Evolutionary conservation across 2,113 vertebrate species (phyloP).

Genomic region (Lynx canadensis): DNA sequence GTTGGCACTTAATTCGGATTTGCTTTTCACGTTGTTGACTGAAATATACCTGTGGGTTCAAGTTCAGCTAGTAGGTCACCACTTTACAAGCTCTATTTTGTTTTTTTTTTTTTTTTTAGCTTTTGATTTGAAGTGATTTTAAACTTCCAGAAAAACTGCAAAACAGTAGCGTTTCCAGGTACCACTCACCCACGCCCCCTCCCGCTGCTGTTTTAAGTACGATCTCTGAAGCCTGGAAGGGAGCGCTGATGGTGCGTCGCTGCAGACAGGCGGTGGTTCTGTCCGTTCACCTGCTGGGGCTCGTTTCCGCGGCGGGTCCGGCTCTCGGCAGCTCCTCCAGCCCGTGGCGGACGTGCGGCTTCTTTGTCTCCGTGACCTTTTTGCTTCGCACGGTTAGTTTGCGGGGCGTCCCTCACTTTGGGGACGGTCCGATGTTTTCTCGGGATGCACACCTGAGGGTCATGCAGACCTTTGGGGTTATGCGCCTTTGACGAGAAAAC

Average conservation of each 20-base stretch:
- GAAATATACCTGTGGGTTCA: not conserved
- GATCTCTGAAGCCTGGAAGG: not conserved
- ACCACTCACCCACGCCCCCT: too few relatives aligned
- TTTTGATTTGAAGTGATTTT: not conserved
- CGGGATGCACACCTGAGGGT: too few relatives aligned
- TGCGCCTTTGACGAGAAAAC: not conserved
- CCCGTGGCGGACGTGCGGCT: fast-evolving
- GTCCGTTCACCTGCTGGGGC: fast-evolving
- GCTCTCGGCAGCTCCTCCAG: not conserved
- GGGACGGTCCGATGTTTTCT: too few relatives aligned
- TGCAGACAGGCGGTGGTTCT: not conserved
- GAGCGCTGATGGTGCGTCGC: not conserved
- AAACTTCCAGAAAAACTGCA: not conserved
- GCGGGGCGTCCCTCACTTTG: not conserved
- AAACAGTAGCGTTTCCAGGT: not conserved
- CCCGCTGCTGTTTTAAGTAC: not conserved
- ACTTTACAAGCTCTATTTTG: not conserved
- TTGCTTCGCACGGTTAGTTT: not conserved
- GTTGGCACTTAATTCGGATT: not conserved
- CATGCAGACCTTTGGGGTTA: fast-evolving
- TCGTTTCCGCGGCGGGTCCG: not conserved
- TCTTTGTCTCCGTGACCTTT: not conserved
- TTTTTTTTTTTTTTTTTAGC: too few relatives aligned
- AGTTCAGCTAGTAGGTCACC: fast-evolving
- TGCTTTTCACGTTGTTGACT: not conserved